Percentiles rank a stretch among this genome's conserved stretches.
Conservation (phyloP, 2,888 invertebrate species). For the Lydus trimaculatus region DNA sequence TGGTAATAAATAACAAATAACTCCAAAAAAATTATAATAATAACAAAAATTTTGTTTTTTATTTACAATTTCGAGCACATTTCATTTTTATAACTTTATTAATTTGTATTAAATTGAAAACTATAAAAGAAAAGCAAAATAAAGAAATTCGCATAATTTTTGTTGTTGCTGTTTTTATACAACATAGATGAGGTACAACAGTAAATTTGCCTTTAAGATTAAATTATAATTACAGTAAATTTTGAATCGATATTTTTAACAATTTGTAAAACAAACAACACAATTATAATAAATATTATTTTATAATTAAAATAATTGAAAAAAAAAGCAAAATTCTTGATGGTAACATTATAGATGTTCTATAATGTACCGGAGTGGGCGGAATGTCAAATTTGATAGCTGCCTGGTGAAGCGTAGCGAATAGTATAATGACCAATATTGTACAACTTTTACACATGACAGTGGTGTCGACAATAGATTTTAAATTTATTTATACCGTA, state of each 20-base stretch:
- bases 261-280: neutral
- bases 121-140: neutral
- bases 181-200: neutral
- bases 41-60: neutral
- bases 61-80: neutral
- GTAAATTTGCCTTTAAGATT: constrained; percentile 5
- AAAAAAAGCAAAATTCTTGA: too few species aligned
- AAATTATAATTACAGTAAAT: neutral
- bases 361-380: too few species aligned
- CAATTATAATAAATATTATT: neutral
- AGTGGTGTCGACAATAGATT: too few species aligned
- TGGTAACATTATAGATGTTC: neutral
- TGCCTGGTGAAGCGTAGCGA: too few species aligned
- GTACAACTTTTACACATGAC: too few species aligned
- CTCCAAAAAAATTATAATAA: neutral
- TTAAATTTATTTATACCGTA: too few species aligned
- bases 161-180: neutral
- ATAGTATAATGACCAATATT: too few species aligned
- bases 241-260: neutral
- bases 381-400: too few species aligned
- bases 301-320: too few species aligned
- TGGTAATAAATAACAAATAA: neutral
- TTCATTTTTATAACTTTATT: neutral
- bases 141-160: neutral
- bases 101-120: neutral